Evolutionary conservation across 2,888 invertebrate genomes (phyloP), one percentile per base, ranked within the genome.

Genomic region (Uloborus plumipes): DNA sequence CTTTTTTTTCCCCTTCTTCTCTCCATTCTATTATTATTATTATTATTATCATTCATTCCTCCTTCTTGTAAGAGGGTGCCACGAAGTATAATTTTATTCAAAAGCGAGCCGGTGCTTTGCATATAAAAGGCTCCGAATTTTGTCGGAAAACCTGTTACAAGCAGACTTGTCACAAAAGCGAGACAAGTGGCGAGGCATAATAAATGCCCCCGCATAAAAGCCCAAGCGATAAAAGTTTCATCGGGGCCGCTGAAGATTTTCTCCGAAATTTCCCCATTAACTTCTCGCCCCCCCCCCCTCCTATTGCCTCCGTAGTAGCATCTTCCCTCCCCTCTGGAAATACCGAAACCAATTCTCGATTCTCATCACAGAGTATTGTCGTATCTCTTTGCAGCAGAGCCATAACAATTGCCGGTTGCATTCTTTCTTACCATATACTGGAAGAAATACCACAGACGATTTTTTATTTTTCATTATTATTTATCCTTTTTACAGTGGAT

Each of bases 71-170:
- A 59, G 49, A 20, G 55, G 58, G 55, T 13, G 11, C 51, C 61
- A 26, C 16, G 59, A 51, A 53, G 62, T 61, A 69, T 76, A 76
- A 76, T 76, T 76, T 76, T 69, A 76, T 76, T 76, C 76, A 59
- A 49, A 71, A 39, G 77, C 77, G 47, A 55, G 47, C 49, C 53
- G 50, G 75, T 69, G 77, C 50, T 78, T 78, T 78, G 77, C 77
- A 78, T 78, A 78, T 78, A 78, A 78, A 78, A 78, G 77, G 77
- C 22, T 55, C 67, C 18, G 74, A 74, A 66, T 74, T 74, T 74
- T 74, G 76, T 76, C 77, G 70, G 49, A 22, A 61, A 78, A 78
- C 77, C 77, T 78, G 77, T 78, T 78, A 78, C 77, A 65, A 70
- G 65, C n/a, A 49, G 70, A 78, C 77, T 50, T 65, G 71, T 62